Conservation (phyloP, 2,113 vertebrate species). For the Odocoileus hemionus region DNA sequence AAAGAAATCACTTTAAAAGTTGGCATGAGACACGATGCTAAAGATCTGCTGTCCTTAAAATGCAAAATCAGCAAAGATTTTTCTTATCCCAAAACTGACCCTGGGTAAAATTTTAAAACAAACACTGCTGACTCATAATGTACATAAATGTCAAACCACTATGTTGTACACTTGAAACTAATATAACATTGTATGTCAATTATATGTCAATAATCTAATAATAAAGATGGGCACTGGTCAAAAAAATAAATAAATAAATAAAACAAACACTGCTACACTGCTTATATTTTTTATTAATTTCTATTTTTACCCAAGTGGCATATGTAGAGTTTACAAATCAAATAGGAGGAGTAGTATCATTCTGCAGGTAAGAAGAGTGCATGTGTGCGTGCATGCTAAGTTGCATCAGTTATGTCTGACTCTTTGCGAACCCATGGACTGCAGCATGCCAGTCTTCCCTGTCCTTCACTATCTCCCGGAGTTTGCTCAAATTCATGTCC, state of each 20-base stretch:
- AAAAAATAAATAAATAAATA: no score
- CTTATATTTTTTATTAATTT: neutral
- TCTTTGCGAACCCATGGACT: neutral
- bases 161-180: neutral
- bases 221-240: neutral
- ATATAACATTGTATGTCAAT: neutral
- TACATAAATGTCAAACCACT: neutral
- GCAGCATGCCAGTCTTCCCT: neutral
- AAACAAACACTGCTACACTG: neutral
- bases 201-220: neutral
- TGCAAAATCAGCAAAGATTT: neutral
- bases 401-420: neutral
- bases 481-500: neutral
- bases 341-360: neutral
- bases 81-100: neutral
- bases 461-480: neutral
- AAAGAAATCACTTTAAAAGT: neutral
- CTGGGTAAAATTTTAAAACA: neutral
- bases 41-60: neutral
- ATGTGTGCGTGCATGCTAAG: neutral
- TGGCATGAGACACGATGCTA: neutral
- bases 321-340: neutral
- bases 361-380: neutral
- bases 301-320: neutral
- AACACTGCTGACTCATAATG: neutral